These are phyloP conservation scores for Chymomyza procnemis DNA, from an alignment of 2,888 invertebrate species.

Conservation along the genomic window DNA sequence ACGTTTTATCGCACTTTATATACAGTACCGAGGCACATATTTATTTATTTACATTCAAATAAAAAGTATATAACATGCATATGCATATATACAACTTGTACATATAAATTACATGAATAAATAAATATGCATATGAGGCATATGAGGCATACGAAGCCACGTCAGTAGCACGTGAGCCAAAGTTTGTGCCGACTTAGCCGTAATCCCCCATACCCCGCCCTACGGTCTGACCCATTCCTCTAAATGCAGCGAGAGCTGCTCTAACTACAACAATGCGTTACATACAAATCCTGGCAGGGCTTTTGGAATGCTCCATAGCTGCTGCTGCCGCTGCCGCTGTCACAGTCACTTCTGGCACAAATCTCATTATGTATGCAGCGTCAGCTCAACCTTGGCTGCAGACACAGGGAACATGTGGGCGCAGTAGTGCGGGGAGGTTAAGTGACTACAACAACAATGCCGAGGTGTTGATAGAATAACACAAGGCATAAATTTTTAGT, in stretches of 20 bases:
- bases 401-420: neutral
- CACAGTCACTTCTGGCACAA: constrained; percentile 20
- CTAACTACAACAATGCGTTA: neutral
- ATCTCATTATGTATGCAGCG: constrained; percentile 68
- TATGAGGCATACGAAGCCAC: no score
- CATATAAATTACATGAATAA: constrained; percentile 9
- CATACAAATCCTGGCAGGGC: constrained; percentile 38
- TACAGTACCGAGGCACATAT: neutral
- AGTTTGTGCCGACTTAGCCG: constrained; percentile 23
- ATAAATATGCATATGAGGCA: constrained; percentile 6
- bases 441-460: constrained; percentile 51
- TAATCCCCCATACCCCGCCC: constrained; percentile 24
- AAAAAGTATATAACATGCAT: neutral
- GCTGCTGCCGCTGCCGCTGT: neutral
- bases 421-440: constrained; percentile 10
- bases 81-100: neutral
- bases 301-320: neutral
- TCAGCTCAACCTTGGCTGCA: constrained; percentile 33
- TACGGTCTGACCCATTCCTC: neutral
- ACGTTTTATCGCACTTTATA: neutral
- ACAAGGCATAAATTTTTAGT: constrained; percentile 62
- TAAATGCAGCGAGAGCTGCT: neutral
- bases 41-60: neutral
- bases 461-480: constrained; percentile 70
- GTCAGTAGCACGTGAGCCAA: constrained; percentile 23